Conservation (phyloP, 2,113 vertebrate genomes). For the Pheucticus melanocephalus region DNA sequence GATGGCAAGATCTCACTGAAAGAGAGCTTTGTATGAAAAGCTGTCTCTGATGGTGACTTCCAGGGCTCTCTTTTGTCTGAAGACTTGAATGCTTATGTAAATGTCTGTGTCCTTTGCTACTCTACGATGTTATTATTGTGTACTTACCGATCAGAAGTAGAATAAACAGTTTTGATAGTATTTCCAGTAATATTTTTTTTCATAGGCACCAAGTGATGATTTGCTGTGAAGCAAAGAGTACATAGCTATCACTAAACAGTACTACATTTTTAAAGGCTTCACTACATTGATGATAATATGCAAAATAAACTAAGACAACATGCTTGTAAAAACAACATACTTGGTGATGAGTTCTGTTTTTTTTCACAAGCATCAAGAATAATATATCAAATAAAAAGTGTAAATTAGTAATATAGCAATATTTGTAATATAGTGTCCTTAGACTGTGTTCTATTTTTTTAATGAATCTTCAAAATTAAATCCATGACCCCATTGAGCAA, state of each 20-base stretch:
- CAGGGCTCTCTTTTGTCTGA: background rate
- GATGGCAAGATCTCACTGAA: background rate
- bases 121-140: background rate
- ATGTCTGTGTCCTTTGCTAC: background rate
- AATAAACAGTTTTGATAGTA: slow-evolving; percentile 81
- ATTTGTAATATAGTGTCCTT: background rate
- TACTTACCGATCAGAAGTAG: slow-evolving; percentile 79
- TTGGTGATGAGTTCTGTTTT: background rate
- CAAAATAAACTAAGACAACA: background rate
- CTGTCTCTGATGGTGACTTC: background rate
- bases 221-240: slow-evolving; percentile 58
- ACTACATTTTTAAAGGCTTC: background rate
- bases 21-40: background rate
- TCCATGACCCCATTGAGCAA: background rate
- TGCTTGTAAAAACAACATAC: background rate
- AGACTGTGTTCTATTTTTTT: background rate
- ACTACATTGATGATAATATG: background rate
- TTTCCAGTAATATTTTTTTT: slow-evolving; percentile 72
- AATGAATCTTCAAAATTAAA: background rate
- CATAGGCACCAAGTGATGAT: slow-evolving; percentile 41
- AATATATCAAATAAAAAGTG: background rate
- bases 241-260: background rate
- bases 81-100: background rate
- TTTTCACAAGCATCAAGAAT: background rate
- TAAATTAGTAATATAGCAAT: background rate